Percentiles rank a stretch among this genome's conserved stretches.
Evolutionary conservation across 2,113 vertebrate species (phyloP).

Genomic region (Sylvietta virens): DNA sequence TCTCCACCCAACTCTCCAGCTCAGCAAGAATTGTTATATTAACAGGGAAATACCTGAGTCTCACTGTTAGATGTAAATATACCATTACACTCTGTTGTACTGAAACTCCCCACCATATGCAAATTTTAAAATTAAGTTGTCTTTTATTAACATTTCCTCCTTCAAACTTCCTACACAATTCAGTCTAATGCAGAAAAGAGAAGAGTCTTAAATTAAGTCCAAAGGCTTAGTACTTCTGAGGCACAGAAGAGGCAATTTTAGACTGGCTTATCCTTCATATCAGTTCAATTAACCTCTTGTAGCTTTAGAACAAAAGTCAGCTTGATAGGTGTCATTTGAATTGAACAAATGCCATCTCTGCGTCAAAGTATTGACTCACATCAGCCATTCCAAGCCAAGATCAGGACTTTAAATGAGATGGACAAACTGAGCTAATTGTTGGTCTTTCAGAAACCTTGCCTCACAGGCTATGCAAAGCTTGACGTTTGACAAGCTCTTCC

Average conservation of each 20-base stretch:
- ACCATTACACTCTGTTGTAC: background rate
- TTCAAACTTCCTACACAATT: slow-evolving; percentile 8
- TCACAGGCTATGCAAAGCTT: background rate
- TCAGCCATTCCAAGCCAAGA: background rate
- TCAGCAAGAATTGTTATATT: background rate
- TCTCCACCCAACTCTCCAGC: background rate
- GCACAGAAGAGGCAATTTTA: slow-evolving; percentile 50
- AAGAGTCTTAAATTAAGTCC: slow-evolving; percentile 46
- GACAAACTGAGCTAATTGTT: slow-evolving; percentile 3
- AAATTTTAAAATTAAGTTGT: slow-evolving; percentile 30
- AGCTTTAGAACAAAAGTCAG: slow-evolving; percentile 65
- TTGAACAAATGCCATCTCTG: slow-evolving; percentile 65
- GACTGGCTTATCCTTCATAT: slow-evolving; percentile 63
- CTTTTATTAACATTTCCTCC: slow-evolving; percentile 33
- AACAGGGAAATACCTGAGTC: background rate
- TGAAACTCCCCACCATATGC: background rate
- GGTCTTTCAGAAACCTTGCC: background rate
- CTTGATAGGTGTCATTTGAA: slow-evolving; percentile 33
- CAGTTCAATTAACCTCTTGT: slow-evolving; percentile 70
- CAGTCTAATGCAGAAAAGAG: slow-evolving; percentile 24
- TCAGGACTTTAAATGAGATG: background rate
- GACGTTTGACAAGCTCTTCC: background rate
- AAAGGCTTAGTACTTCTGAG: slow-evolving; percentile 58
- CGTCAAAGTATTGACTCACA: slow-evolving; percentile 48
- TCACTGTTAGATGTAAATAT: background rate